A percentile compares a stretch with the other conserved stretches of the same genome.
Conservation (phyloP, 2,113 vertebrate species). For the Caloenas nicobarica region DNA sequence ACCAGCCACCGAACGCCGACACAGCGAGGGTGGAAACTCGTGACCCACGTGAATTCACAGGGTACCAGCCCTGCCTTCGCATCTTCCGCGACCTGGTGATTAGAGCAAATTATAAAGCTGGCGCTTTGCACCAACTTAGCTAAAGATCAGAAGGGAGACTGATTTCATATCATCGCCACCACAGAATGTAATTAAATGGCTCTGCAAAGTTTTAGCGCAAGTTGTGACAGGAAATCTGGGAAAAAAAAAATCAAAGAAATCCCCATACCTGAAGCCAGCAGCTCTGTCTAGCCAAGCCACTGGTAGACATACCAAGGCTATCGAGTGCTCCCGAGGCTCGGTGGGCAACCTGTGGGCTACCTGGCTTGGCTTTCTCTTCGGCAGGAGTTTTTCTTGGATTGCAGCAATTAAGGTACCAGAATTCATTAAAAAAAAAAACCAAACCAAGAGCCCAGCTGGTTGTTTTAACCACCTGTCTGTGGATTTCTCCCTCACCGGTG, state of each 20-base stretch:
- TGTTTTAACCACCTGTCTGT: neutral
- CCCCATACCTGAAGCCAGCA: neutral
- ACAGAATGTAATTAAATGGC: constrained; percentile 39
- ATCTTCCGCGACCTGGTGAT: neutral
- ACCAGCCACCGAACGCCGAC: accelerated
- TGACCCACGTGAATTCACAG: neutral
- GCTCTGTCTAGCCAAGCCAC: neutral
- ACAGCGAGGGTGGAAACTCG: neutral
- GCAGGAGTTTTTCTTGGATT: neutral
- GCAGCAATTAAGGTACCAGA: neutral
- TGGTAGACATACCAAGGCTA: neutral
- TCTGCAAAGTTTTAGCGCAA: constrained; percentile 27
- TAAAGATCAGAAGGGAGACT: constrained; percentile 42
- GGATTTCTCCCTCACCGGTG: neutral
- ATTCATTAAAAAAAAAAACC: constrained; percentile 12
- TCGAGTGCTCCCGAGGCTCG: accelerated
- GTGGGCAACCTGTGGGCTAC: neutral
- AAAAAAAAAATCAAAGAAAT: neutral
- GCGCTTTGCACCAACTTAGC: neutral
- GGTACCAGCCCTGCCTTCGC: neutral
- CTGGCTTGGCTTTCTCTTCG: neutral
- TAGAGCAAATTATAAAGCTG: neutral
- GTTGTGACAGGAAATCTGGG: constrained; percentile 26
- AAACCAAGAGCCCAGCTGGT: neutral
- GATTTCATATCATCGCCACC: constrained; percentile 33